Percentiles rank a stretch among this genome's conserved stretches.
Conservation (phyloP, 2,888 invertebrate species). For the Oscheius myriophilus region DNA sequence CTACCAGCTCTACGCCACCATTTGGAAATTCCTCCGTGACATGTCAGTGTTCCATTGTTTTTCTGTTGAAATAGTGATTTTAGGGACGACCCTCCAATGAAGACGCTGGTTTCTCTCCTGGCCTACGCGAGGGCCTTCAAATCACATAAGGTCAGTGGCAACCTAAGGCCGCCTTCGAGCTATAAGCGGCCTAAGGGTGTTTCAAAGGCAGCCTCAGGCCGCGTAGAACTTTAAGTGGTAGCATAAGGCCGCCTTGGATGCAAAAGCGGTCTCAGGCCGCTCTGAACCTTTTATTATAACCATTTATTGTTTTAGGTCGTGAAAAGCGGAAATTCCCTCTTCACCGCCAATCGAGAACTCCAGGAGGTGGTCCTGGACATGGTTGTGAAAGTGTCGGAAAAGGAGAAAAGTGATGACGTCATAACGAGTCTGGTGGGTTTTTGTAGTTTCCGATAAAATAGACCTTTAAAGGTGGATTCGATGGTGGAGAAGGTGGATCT, state of each 20-base stretch:
- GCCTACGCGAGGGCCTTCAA: constrained; percentile 32
- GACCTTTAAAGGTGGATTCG: constrained; percentile 19
- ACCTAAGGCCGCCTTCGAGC: too few species aligned
- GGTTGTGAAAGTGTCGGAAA: constrained; percentile 6
- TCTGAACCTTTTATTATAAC: too few species aligned
- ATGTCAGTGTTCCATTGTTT: neutral
- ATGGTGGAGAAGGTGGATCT: constrained; percentile 26
- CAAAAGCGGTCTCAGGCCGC: too few species aligned
- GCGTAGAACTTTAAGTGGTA: too few species aligned
- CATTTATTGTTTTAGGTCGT: too few species aligned
- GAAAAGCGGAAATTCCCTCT: constrained; percentile 35
- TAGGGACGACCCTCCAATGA: constrained; percentile 27
- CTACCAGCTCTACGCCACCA: constrained; percentile 49
- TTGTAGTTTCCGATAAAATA: neutral
- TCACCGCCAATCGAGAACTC: constrained; percentile 33
- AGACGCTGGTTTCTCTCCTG: constrained; percentile 29
- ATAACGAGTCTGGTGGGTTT: neutral
- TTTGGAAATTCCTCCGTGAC: constrained; percentile 38
- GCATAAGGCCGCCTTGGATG: too few species aligned
- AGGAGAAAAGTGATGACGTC: neutral
- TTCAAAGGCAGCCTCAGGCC: too few species aligned
- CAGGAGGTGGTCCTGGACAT: constrained; percentile 21
- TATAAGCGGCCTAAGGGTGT: too few species aligned
- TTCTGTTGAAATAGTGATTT: neutral
- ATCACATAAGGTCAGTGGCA: constrained; percentile 26